Conservation (phyloP, 2,888 invertebrate genomes). For the Danaus chrysippus region DNA sequence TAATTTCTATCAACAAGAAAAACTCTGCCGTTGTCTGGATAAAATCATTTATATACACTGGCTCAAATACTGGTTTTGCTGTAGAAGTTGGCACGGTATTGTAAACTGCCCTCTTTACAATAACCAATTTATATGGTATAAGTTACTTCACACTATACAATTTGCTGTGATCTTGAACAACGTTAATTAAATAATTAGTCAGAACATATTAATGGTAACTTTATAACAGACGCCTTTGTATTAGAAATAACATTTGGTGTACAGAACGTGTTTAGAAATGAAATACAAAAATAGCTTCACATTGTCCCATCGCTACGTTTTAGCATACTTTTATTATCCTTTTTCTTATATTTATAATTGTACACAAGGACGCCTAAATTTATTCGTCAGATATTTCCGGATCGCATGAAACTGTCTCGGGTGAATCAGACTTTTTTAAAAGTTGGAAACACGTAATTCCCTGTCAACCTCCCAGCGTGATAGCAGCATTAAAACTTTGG, state of each 20-base stretch:
- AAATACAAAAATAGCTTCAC: conserved; percentile 33
- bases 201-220: not conserved
- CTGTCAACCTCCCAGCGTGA: conserved; percentile 59
- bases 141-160: conserved; percentile 20
- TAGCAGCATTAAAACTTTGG: conserved; percentile 58
- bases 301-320: conserved; percentile 46
- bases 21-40: conserved; percentile 69
- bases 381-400: conserved; percentile 68
- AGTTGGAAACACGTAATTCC: conserved; percentile 59
- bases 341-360: conserved; percentile 62
- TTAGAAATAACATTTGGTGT: conserved; percentile 1
- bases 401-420: conserved; percentile 66
- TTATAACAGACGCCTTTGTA: conserved; percentile 1
- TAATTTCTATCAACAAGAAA: conserved; percentile 8
- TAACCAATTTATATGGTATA: conserved; percentile 52
- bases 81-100: conserved; percentile 74
- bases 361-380: conserved; percentile 74
- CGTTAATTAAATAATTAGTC: not conserved
- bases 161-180: not conserved
- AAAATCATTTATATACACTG: conserved; percentile 69
- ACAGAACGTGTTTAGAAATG: conserved; percentile 17
- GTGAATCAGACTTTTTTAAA: conserved; percentile 69
- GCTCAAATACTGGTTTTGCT: conserved; percentile 69
- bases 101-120: conserved; percentile 77
- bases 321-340: conserved; percentile 55